Conservation (phyloP, 92 coral and sea anemone genomes). For the Palythoa heliodiscus region DNA sequence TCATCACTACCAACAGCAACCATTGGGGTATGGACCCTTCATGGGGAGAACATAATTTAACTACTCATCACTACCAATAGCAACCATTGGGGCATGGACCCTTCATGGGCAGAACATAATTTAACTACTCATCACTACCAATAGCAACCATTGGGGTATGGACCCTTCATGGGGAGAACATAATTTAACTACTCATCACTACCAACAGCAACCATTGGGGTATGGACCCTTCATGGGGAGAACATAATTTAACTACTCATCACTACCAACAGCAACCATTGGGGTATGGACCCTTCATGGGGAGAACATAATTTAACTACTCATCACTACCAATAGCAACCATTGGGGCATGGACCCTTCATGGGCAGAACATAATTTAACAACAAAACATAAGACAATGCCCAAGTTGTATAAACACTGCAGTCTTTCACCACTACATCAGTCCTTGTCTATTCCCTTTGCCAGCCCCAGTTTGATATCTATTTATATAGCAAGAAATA, state of each 20-base stretch:
- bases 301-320: too few relatives aligned
- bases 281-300: conserved; percentile 85
- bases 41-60: too few relatives aligned
- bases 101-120: conserved; percentile 28
- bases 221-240: conserved; percentile 63
- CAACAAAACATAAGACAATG: background rate
- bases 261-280: conserved; percentile 96
- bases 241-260: conserved; percentile 50
- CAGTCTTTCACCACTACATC: background rate
- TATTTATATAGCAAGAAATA: too few relatives aligned
- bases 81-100: conserved; percentile 90
- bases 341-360: conserved; percentile 90
- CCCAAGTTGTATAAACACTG: background rate
- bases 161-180: too few relatives aligned
- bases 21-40: conserved; percentile 89
- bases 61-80: conserved; percentile 94
- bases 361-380: background rate
- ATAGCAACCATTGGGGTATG: conserved; percentile 94
- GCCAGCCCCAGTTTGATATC: too few relatives aligned
- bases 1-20: conserved; percentile 97
- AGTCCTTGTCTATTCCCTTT: background rate
- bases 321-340: conserved; percentile 96
- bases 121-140: conserved; percentile 81
- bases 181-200: conserved; percentile 94
- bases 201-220: conserved; percentile 95